Base-by-base conservation (phyloP, 2,113 vertebrate species). In the Condylura cristata region DNA sequence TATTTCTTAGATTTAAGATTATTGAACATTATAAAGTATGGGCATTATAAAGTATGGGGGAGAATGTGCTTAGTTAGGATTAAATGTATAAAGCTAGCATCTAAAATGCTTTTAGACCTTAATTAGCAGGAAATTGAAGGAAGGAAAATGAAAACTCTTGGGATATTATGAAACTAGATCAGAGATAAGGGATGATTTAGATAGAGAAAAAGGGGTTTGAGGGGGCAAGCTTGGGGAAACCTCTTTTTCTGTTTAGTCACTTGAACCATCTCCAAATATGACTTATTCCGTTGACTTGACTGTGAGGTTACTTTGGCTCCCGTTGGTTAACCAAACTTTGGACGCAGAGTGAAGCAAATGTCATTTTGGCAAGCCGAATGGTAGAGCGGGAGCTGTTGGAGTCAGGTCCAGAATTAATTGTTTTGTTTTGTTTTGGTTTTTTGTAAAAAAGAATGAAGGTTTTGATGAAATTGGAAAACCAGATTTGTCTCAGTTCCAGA, bases 401-500 rank as follows among this genome's bases (percentile, higher is more conserved):
- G 46, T 87, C 87, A 95, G 61, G 46, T 81, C 41, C 63, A 95
- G 71, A 87, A 90, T 87, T 95, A 91, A 91, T 80, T 61, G 60
- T 61, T 61, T 8, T 61, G 60, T 60, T 66, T 92, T 34, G 12
- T 68, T 85, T 63, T 76, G 46, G 32, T 80, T 39, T 60, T 76
- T 30, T 51, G 16, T 44, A 81, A 61, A 48, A 58, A 34, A 26
- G 10, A 81, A 60, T 88, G 32, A 94, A 79, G 7, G 13, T 56
- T 86, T 74, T 80, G 66, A 86, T 95, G 34, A 90, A 87, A 76
- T 95, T 30, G 30, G 24, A 84, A 96, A 2, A 18, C 39, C 26
- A 91, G 63, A 86, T 95, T 97, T 86, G 66, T 83, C 65, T 76
- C 51, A 72, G 46, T 93, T 94, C 53, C 56, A 94, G 61, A 79